Percentiles rank a stretch among this genome's conserved stretches.
Conservation (phyloP, 2,888 invertebrate species). For the Aspidiotus destructor region DNA sequence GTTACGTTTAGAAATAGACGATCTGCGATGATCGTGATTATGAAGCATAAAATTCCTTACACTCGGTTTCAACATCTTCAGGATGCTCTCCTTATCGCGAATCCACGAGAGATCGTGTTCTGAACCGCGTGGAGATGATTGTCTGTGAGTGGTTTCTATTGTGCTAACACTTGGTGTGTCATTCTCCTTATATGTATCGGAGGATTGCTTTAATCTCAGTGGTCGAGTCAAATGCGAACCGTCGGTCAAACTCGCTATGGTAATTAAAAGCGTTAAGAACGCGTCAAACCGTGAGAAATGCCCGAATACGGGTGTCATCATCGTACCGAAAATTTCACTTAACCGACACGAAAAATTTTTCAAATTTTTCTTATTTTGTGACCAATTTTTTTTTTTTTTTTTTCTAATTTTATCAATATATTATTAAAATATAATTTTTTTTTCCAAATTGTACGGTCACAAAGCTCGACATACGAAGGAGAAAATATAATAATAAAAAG, state of each 20-base stretch:
- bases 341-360: background rate
- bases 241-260: slow-evolving; percentile 19
- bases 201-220: slow-evolving; percentile 24
- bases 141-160: slow-evolving; percentile 5
- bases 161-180: slow-evolving; percentile 4
- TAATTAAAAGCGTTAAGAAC: slow-evolving; percentile 9
- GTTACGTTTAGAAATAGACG: slow-evolving; percentile 14
- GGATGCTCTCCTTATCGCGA: slow-evolving; percentile 13
- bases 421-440: background rate
- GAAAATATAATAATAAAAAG: slow-evolving; percentile 12
- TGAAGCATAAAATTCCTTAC: slow-evolving; percentile 22
- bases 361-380: slow-evolving; percentile 5
- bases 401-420: background rate
- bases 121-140: slow-evolving; percentile 13
- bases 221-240: slow-evolving; percentile 25
- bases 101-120: background rate
- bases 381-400: background rate
- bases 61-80: slow-evolving; percentile 7
- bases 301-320: slow-evolving; percentile 25
- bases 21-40: background rate
- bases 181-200: slow-evolving; percentile 8
- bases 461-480: slow-evolving; percentile 20
- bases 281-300: slow-evolving; percentile 7
- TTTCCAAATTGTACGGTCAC: slow-evolving; percentile 12
- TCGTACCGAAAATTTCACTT: background rate